Evolutionary conservation across 2,797 vertebrate genomes (phyloP).

Genomic region (Alosa sapidissima): DNA sequence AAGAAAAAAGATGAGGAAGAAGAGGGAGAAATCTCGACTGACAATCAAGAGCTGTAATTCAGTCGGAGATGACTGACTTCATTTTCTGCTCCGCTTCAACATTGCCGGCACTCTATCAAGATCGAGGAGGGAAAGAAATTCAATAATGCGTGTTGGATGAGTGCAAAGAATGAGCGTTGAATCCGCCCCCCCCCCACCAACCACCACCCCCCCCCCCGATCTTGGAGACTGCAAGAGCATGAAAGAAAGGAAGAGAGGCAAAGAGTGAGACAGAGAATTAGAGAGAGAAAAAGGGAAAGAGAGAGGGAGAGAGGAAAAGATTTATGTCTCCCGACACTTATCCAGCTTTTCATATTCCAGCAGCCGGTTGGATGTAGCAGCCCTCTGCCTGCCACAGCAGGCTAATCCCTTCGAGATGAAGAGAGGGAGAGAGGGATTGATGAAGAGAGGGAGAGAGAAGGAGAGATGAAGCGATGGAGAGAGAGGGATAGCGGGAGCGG

Average conservation of each 20-base stretch:
- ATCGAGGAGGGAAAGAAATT: conserved; percentile 50
- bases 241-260: conserved; percentile 32
- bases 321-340: conserved; percentile 63
- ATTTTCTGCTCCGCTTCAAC: conserved; percentile 44
- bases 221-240: conserved; percentile 42
- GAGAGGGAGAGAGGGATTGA: conserved; percentile 66
- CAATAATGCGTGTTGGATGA: conserved; percentile 48
- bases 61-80: conserved; percentile 20
- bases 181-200: neutral
- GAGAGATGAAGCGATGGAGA: conserved; percentile 66
- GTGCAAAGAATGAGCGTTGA: conserved; percentile 8
- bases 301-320: conserved; percentile 43
- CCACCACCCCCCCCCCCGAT: neutral
- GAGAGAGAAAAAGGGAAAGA: conserved; percentile 43
- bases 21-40: conserved; percentile 6
- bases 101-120: conserved; percentile 53
- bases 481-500: conserved; percentile 49
- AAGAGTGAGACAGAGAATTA: conserved; percentile 26
- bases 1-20: neutral
- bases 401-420: conserved; percentile 81
- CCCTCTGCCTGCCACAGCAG: conserved; percentile 55
- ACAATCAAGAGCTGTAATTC: conserved; percentile 18
- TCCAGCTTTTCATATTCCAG: conserved; percentile 71
- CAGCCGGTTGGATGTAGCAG: conserved; percentile 62
- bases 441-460: conserved; percentile 67